Conservation (phyloP, 1,140 invertebrate species). For the Hyphantria cunea region DNA sequence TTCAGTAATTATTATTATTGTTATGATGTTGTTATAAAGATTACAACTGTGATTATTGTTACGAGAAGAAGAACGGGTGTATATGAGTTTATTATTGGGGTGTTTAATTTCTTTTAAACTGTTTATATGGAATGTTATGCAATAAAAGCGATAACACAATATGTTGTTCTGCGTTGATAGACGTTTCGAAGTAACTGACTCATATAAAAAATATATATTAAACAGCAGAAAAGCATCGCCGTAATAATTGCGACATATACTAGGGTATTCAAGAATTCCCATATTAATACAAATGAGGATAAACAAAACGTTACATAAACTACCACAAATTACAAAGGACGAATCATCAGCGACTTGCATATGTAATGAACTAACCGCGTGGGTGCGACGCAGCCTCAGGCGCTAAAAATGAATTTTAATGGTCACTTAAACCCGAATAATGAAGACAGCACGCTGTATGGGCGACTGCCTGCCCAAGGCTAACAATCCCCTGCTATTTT, state of each 20-base stretch:
- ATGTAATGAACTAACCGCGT: not conserved
- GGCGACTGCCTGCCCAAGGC: conserved; percentile 37
- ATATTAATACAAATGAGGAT: too few relatives aligned
- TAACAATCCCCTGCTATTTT: conserved; percentile 30
- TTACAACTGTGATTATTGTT: not conserved
- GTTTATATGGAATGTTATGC: not conserved
- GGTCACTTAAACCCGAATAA: conserved; percentile 59
- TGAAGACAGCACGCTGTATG: conserved; percentile 49
- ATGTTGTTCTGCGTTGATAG: too few relatives aligned
- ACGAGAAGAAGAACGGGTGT: not conserved
- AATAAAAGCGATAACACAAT: too few relatives aligned
- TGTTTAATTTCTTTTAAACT: too few relatives aligned
- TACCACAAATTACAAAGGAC: conserved; percentile 8
- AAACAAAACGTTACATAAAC: not conserved
- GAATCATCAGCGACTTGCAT: conserved; percentile 12
- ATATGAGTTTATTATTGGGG: too few relatives aligned
- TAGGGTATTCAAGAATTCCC: too few relatives aligned
- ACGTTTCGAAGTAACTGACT: too few relatives aligned
- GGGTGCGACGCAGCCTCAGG: conserved; percentile 34
- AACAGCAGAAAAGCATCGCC: too few relatives aligned
- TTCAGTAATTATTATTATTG: not conserved
- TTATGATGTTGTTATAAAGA: not conserved
- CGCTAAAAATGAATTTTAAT: conserved; percentile 69
- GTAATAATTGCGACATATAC: not conserved
- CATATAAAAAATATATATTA: too few relatives aligned